A percentile compares a stretch with the other conserved stretches of the same genome.
These are phyloP conservation scores for Steinernema khuongi DNA, from an alignment of 1,140 invertebrate species.

Conservation along the genomic window DNA sequence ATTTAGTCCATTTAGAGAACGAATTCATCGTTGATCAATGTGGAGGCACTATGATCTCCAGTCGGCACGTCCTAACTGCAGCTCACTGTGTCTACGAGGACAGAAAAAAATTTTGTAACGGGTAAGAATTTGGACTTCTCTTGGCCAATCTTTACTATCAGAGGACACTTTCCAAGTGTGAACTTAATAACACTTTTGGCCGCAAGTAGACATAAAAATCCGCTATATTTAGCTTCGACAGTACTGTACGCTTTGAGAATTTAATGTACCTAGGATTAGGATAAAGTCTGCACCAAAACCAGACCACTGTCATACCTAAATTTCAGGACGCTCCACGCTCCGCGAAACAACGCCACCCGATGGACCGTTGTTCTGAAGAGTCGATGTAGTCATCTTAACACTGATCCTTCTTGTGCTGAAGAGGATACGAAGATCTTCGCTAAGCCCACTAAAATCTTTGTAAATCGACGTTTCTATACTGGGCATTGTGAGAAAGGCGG, in stretches of 20 bases:
- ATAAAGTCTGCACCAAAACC: too few relatives aligned
- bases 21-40: conserved; percentile 36
- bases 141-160: not conserved
- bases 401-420: not conserved
- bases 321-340: too few relatives aligned
- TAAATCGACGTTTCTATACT: not conserved
- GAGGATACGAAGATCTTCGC: not conserved
- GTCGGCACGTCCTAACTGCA: conserved; percentile 60
- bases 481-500: not conserved
- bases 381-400: not conserved
- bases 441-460: not conserved
- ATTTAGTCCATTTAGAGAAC: not conserved
- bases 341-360: not conserved
- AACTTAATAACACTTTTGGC: not conserved
- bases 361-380: not conserved
- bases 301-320: too few relatives aligned
- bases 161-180: not conserved
- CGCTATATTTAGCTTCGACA: too few relatives aligned
- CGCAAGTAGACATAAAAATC: not conserved
- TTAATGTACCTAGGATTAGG: too few relatives aligned
- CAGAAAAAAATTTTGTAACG: not conserved
- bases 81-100: conserved; percentile 59
- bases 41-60: conserved; percentile 58
- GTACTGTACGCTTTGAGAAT: too few relatives aligned
- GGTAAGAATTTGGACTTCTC: not conserved